Conservation (phyloP, 1,140 invertebrate genomes). For the Littorina saxatilis region DNA sequence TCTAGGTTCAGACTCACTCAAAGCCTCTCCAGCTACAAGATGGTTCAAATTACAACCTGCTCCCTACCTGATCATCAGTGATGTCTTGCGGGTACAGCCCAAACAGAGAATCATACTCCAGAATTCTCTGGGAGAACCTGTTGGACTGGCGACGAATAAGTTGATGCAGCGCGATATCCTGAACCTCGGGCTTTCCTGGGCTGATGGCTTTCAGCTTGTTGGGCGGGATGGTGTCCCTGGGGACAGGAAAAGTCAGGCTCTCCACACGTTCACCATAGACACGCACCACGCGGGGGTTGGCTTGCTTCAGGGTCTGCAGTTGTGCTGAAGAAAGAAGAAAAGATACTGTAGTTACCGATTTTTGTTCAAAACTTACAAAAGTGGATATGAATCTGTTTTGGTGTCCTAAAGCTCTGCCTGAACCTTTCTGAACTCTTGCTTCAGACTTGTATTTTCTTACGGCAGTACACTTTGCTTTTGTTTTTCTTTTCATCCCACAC, state of each 20-base stretch:
- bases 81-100: conserved; percentile 64
- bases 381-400: no score
- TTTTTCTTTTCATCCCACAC: no score
- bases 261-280: conserved; percentile 67
- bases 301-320: conserved; percentile 48
- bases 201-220: conserved; percentile 10
- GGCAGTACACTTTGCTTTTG: no score
- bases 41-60: no score
- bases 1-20: no score
- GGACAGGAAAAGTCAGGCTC: conserved; percentile 60
- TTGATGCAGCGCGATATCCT: conserved; percentile 64
- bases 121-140: conserved; percentile 45
- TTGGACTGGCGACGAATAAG: conserved; percentile 52
- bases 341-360: no score
- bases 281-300: conserved; percentile 61
- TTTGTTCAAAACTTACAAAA: no score
- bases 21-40: no score
- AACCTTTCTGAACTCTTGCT: no score
- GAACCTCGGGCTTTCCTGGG: conserved; percentile 39
- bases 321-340: conserved; percentile 51
- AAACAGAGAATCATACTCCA: conserved; percentile 63
- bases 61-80: conserved; percentile 44
- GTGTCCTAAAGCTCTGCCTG: no score
- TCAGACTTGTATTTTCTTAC: no score
- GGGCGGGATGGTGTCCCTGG: conserved; percentile 36